Evolutionary conservation across 2,888 invertebrate species (phyloP).

Genomic region (Furcula furcula): DNA sequence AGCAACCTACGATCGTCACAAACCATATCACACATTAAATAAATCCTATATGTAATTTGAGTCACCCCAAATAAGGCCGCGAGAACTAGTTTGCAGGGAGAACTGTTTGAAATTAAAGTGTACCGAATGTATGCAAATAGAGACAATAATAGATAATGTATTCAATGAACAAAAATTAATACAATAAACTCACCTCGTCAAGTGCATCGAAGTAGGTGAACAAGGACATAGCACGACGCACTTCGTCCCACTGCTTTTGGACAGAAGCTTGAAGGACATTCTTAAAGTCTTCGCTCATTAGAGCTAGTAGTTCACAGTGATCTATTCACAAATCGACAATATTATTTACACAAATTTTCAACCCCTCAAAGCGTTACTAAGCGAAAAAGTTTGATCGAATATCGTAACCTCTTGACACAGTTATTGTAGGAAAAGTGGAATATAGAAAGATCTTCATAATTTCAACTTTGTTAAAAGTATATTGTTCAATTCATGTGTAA

Average conservation of each 20-base stretch:
- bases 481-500: too few relatives aligned
- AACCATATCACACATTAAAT: too few relatives aligned
- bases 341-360: neutral
- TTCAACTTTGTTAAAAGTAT: too few relatives aligned
- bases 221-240: slow-evolving; percentile 79
- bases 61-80: too few relatives aligned
- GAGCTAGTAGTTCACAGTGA: slow-evolving; percentile 83
- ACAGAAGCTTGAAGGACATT: slow-evolving; percentile 81
- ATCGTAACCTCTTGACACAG: slow-evolving; percentile 7
- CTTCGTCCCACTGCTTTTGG: slow-evolving; percentile 83
- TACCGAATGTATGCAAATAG: too few relatives aligned
- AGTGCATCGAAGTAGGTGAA: slow-evolving; percentile 85
- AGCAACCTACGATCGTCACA: slow-evolving; percentile 67
- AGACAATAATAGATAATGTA: too few relatives aligned
- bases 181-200: slow-evolving; percentile 59
- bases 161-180: neutral
- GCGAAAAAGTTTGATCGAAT: slow-evolving; percentile 40
- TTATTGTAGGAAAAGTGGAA: too few relatives aligned
- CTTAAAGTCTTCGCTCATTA: slow-evolving; percentile 85
- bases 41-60: too few relatives aligned
- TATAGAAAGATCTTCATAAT: too few relatives aligned
- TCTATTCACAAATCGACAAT: slow-evolving; percentile 31
- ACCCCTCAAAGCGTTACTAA: slow-evolving; percentile 30
- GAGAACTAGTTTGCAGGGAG: too few relatives aligned
- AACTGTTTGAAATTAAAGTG: too few relatives aligned